Conservation (phyloP, 2,888 invertebrate species). For the Sussaba pulchella region DNA sequence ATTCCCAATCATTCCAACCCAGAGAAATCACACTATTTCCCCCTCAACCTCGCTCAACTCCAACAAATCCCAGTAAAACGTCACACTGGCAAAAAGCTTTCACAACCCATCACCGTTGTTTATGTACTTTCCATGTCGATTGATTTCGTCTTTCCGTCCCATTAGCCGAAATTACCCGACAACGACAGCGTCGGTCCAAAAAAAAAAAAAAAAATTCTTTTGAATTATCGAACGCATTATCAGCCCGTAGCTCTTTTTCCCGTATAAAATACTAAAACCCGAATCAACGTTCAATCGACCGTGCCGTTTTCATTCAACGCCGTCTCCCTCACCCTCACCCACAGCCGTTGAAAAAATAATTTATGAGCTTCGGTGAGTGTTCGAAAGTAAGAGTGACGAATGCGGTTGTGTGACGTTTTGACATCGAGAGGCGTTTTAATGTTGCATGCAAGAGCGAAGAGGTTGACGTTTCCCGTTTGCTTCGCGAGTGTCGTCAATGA, state of each 20-base stretch:
- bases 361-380: conserved; percentile 9
- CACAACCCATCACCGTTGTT: conserved; percentile 3
- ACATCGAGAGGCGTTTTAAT: conserved; percentile 37
- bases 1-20: no score
- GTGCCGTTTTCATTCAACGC: not conserved
- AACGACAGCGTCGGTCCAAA: not conserved
- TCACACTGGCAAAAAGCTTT: not conserved
- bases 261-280: not conserved
- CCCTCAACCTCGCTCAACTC: no score
- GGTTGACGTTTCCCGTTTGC: not conserved
- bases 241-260: not conserved
- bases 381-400: conserved; percentile 45
- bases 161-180: conserved; percentile 21
- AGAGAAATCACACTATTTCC: no score
- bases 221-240: not conserved
- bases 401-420: conserved; percentile 7
- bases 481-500: conserved; percentile 2
- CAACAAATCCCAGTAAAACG: conserved; percentile 31
- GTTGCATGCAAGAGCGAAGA: conserved; percentile 28
- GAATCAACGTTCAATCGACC: not conserved
- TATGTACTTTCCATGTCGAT: not conserved
- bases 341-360: conserved; percentile 18
- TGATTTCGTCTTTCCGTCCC: not conserved
- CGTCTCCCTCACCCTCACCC: not conserved
- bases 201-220: not conserved